Percentiles rank a stretch among this genome's conserved stretches.
Conservation (phyloP, 2,888 invertebrate genomes). For the Andrena chrysosceles region DNA sequence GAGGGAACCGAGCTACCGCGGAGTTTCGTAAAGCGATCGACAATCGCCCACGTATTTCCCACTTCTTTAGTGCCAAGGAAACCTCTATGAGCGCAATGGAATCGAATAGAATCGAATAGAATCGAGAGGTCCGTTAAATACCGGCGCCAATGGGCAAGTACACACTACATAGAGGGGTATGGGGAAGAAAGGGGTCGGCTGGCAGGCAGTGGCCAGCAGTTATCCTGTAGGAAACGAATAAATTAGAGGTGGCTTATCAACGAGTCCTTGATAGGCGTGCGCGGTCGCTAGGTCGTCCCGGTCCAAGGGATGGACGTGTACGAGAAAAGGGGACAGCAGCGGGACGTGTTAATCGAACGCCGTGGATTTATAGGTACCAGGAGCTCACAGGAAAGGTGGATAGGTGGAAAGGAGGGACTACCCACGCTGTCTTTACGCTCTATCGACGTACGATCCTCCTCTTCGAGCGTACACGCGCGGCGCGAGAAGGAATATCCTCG, state of each 20-base stretch:
- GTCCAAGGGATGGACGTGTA: constrained; percentile 27
- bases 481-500: background rate
- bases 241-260: constrained; percentile 73
- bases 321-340: constrained; percentile 35
- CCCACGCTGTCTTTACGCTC: constrained; percentile 53
- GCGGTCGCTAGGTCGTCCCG: constrained; percentile 21
- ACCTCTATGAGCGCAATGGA: background rate
- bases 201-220: constrained; percentile 55
- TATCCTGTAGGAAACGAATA: constrained; percentile 74
- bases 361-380: constrained; percentile 57
- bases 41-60: background rate
- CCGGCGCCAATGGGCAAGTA: constrained; percentile 30
- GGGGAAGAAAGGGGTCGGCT: background rate
- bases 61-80: background rate
- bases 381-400: constrained; percentile 29
- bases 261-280: constrained; percentile 63
- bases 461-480: constrained; percentile 2
- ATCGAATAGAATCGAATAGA: constrained; percentile 8
- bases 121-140: background rate
- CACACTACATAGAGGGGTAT: background rate
- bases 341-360: constrained; percentile 67
- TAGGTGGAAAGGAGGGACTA: constrained; percentile 41
- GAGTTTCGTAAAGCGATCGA: constrained; percentile 3
- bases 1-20: background rate
- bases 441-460: background rate